Percentiles rank a stretch among this genome's conserved stretches.
These are phyloP conservation scores for Ageneiosus marmoratus DNA, from an alignment of 2,113 vertebrate species.

Conservation along the genomic window DNA sequence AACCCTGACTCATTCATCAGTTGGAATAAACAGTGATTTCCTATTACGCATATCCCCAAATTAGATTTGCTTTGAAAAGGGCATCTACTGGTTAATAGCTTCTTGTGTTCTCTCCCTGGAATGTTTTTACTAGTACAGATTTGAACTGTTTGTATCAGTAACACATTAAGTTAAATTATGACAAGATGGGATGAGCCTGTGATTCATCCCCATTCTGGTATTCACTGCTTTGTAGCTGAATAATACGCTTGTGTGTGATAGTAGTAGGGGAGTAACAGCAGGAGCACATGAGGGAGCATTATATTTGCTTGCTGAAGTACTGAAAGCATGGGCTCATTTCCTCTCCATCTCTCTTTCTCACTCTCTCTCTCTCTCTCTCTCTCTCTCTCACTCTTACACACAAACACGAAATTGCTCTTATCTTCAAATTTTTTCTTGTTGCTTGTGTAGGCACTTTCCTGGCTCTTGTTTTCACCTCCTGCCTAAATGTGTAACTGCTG, in stretches of 20 bases:
- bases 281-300: background rate
- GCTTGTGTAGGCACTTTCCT: constrained; percentile 8
- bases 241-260: background rate
- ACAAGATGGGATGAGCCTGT: background rate
- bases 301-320: background rate
- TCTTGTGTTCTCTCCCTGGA: constrained; percentile 10
- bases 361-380: too few species aligned
- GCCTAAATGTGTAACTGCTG: background rate
- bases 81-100: background rate
- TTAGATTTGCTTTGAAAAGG: constrained; percentile 23
- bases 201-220: background rate
- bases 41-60: constrained; percentile 27
- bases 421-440: constrained; percentile 13
- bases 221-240: background rate
- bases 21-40: constrained; percentile 22
- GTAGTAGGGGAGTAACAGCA: background rate
- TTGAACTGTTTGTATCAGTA: constrained; percentile 7
- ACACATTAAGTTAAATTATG: background rate
- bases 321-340: background rate
- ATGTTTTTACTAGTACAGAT: background rate
- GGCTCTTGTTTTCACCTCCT: constrained; percentile 1
- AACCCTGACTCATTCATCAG: constrained; percentile 25
- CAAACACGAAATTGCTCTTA: background rate
- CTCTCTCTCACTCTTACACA: background rate
- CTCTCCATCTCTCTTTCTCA: background rate